A percentile compares a stretch with the other conserved stretches of the same genome.
These are phyloP conservation scores for Autographa gamma DNA, from an alignment of 2,888 invertebrate genomes.

Conservation along the genomic window DNA sequence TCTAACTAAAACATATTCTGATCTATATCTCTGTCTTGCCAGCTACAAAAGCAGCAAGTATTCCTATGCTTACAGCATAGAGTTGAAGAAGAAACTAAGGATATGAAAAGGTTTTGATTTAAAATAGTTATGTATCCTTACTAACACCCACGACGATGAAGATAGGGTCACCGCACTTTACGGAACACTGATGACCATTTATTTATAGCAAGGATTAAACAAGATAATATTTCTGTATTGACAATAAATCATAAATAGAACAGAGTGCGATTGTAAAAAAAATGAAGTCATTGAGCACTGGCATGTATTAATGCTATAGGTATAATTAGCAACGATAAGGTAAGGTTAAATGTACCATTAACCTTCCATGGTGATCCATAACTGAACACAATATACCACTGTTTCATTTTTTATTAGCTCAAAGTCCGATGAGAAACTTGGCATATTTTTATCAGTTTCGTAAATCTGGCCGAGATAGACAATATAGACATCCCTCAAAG, in stretches of 20 bases:
- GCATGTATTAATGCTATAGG: constrained; percentile 29
- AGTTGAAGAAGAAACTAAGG: too few species aligned
- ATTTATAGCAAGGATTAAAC: constrained; percentile 25
- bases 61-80: too few species aligned
- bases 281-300: constrained; percentile 30
- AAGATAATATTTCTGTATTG: constrained; percentile 11
- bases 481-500: neutral
- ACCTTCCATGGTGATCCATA: constrained; percentile 54
- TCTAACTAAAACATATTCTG: neutral
- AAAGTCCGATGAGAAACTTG: constrained; percentile 51
- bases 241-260: constrained; percentile 33
- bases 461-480: neutral
- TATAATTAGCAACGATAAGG: constrained; percentile 54
- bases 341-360: constrained; percentile 57
- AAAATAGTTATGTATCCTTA: neutral
- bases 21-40: constrained; percentile 5
- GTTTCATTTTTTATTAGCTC: constrained; percentile 45
- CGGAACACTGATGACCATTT: constrained; percentile 21
- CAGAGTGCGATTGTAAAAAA: constrained; percentile 26
- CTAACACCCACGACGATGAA: neutral
- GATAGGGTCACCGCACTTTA: neutral
- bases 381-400: constrained; percentile 58
- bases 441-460: constrained; percentile 19
- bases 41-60: neutral
- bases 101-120: neutral